Evolutionary conservation across 1,140 invertebrate genomes (phyloP), one percentile per base, ranked within the genome.

Genomic region (Samia ricini): DNA sequence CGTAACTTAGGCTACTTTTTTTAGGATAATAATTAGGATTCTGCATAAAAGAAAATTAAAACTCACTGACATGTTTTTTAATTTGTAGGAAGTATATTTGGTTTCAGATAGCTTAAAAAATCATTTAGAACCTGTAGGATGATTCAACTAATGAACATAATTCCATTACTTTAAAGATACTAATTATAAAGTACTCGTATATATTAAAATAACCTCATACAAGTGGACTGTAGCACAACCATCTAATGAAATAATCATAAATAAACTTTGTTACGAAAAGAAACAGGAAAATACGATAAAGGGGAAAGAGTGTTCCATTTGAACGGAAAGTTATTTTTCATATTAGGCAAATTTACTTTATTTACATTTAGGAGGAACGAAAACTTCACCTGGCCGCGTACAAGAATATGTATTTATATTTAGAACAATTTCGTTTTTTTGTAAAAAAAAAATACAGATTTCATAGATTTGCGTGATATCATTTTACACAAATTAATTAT

Each of bases 241-340:
- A 57, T 26, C 54, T 60, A 65, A 64, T 69, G 56, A 64, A 66
- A 66, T 63, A 58, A 68, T 64, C 61, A 59, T 64, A 66, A 69
- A 61, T 72, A 69, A 68, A 69, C 60, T 66, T 66, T 64, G 60
- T 69, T 65, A 63, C 58, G 57, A 48, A 66, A 26, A 63, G 59
- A 63, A 69, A 69, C 66, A 69, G 64, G 66, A 63, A 72, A 69
- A 69, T 60, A 64, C 66, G 60, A 69, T 69, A 72, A 72, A 72
- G 70, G 61, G 64, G 63, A 66, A 68, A 60, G 62, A 48, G 67
- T 48, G 20, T 69, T 66, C 58, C 54, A 69, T 62, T 69, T 69
- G 66, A 72, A 72, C 70, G 61, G 62, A 67, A 72, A 72, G 63
- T 66, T 69, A 56, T 72, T 71, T 64, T 71, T 42, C 33, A 64